Conservation (phyloP, 2,888 invertebrate species). For the Luffia ferchaultella region DNA sequence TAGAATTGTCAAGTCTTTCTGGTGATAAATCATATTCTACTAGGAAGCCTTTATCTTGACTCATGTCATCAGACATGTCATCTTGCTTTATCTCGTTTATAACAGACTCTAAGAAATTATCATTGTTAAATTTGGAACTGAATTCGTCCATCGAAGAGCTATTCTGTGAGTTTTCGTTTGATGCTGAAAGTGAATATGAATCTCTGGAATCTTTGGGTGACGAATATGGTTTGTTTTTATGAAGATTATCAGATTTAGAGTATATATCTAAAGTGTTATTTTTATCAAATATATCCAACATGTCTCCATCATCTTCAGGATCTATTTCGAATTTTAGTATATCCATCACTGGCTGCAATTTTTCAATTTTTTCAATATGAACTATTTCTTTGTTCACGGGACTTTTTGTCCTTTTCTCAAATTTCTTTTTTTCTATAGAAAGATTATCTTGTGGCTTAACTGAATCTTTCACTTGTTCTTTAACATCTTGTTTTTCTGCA, state of each 20-base stretch:
- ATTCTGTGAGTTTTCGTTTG: constrained; percentile 27
- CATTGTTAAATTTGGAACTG: constrained; percentile 30
- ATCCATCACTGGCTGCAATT: constrained; percentile 48
- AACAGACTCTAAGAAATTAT: constrained; percentile 49
- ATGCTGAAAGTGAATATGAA: not conserved
- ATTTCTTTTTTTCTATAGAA: constrained; percentile 12
- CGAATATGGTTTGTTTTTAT: not conserved
- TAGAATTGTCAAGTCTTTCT: constrained; percentile 20
- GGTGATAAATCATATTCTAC: constrained; percentile 55
- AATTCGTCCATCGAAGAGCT: constrained; percentile 30
- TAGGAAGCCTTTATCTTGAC: constrained; percentile 39
- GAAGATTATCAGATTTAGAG: not conserved
- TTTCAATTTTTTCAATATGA: not conserved
- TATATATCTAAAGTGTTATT: constrained; percentile 20
- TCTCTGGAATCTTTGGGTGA: not conserved
- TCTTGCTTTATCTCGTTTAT: constrained; percentile 55
- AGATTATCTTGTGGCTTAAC: constrained; percentile 22
- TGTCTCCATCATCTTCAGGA: constrained; percentile 36
- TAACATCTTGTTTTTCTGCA: constrained; percentile 1
- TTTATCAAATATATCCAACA: constrained; percentile 39
- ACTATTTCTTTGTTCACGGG: constrained; percentile 11
- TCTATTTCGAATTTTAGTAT: constrained; percentile 52
- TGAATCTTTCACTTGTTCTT: constrained; percentile 17
- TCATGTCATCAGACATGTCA: constrained; percentile 29
- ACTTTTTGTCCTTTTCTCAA: constrained; percentile 19